Evolutionary conservation across 2,888 invertebrate species (phyloP), one percentile per base, ranked within the genome.

Genomic region (Chloromyia formosa): DNA sequence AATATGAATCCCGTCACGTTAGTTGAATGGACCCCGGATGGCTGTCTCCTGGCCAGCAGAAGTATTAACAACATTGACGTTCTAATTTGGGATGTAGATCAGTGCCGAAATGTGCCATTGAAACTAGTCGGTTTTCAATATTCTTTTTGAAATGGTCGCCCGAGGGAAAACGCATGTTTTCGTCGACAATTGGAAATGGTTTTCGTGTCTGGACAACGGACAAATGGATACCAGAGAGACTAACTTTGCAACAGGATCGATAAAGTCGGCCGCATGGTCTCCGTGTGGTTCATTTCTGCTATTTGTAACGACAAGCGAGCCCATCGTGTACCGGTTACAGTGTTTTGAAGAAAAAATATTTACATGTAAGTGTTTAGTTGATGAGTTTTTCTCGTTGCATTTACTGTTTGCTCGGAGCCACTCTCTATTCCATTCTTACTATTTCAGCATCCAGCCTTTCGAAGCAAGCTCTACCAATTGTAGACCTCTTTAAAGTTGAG

Each of bases 181-280:
- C 93, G 22, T 92, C 93, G 10, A 93, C 95, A 1, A 92, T 93
- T 75, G 91, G 92, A 76, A 89, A 92, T 76, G 89, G 93, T 77
- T 96, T 97, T 78, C 82, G 83, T 78, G 91, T 96, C 18, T 97
- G 96, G 95, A 91, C 94, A 77, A 92, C 92, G 7, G 86, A 87
- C 3, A 85, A 87, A 0, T 96, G 96, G 95, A 88, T 86, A 14
- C 90, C 92, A 0, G 95, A 95, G 82, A 89, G 92, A 10, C 97
- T 97, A 97, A 91, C 91, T 12, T 93, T 1, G 88, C 90, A 0
- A 88, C 88, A n/a, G 93, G 93, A 22, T 88, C 90, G 66, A 91
- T 96, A n/a, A 93, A 93, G 80, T 90, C 94, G 0, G 94, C 94
- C 0, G 94, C 94, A 81, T 97, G 96, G 93, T 94, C 94, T 1